Evolutionary conservation across 2,888 invertebrate genomes (phyloP).

Genomic region (Luperina nickerlii): DNA sequence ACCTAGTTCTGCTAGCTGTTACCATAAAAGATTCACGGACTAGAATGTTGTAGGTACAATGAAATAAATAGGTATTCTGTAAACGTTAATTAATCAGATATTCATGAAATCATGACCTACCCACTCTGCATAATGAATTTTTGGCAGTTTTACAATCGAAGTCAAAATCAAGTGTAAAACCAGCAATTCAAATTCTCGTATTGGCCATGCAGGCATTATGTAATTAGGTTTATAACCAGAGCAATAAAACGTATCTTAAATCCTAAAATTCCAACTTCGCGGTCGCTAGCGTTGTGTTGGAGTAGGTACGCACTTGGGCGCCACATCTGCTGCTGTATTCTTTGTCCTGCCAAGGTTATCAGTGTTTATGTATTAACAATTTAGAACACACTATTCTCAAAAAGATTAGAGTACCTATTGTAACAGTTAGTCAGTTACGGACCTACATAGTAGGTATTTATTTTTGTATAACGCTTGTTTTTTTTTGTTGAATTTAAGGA

Average conservation of each 20-base stretch:
- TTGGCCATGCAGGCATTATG: constrained; percentile 8
- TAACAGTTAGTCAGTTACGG: constrained; percentile 3
- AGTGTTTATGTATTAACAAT: constrained; percentile 47
- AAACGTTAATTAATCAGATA: constrained; percentile 8
- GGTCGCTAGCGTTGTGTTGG: constrained; percentile 61
- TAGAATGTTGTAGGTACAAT: background rate
- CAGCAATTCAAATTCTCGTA: constrained; percentile 10
- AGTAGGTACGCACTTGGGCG: constrained; percentile 69
- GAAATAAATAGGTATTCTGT: background rate
- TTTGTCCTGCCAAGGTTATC: constrained; percentile 78
- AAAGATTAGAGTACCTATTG: constrained; percentile 33
- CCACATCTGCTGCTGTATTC: constrained; percentile 80
- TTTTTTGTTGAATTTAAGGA: background rate
- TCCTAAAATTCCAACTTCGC: constrained; percentile 62
- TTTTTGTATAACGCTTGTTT: constrained; percentile 8
- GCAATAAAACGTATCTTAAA: constrained; percentile 25
- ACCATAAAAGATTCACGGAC: background rate
- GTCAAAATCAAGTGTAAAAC: constrained; percentile 7
- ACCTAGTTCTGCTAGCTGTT: constrained; percentile 8
- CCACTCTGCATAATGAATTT: constrained; percentile 10
- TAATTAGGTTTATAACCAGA: constrained; percentile 1
- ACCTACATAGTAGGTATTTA: constrained; percentile 24
- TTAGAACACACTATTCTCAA: constrained; percentile 33
- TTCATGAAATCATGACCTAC: constrained; percentile 16
- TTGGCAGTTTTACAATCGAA: constrained; percentile 4